Evolutionary conservation across 2,113 vertebrate genomes (phyloP), one percentile per base, ranked within the genome.

Genomic region (Triplophysa tibetana): DNA sequence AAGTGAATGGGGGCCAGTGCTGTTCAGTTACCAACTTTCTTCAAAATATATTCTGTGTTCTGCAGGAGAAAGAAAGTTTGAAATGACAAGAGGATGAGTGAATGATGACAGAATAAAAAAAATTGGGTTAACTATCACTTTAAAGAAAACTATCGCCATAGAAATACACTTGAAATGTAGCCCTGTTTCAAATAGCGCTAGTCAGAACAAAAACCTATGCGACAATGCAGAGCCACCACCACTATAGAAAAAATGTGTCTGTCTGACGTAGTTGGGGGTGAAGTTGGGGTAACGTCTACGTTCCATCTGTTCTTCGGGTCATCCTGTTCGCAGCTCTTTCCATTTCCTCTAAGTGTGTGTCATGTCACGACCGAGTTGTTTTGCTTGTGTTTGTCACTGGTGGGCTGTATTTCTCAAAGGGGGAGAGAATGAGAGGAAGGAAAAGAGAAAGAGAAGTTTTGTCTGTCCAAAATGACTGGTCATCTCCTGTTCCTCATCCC

Each of bases 291-390:
- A 48, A 54, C 58, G 67, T 78, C 81, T 72, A 66, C 19, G 63
- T 77, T 78, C 68, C 74, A 82, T 77, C 80, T 82, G 74, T 65
- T 77, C 58, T 56, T 78, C 12, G 8, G 75, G 19, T 23, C 60
- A 66, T 82, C 75, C 81, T 78, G 81, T 77, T 63, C 3, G 52
- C 16, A 60, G 21, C 54, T 48, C 76, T 64, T 77, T 77, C 23
- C 80, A 17, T 23, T 72, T 72, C 75, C 75, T 73, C 58, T 80
- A 50, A 52, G 56, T 69, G 72, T 61, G 65, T 75, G 63, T 79
- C 56, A 43, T 60, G 29, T 80, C 52, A 76, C 29, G 8, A 54
- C 43, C 63, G 58, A 43, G 78, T 58, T 65, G 79, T 48, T 86
- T 63, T 77, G 64, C 21, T 54, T 41, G 50, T 0, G 29, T 68